Conservation (phyloP, 2,797 vertebrate genomes). For the Pangasius macronema region DNA sequence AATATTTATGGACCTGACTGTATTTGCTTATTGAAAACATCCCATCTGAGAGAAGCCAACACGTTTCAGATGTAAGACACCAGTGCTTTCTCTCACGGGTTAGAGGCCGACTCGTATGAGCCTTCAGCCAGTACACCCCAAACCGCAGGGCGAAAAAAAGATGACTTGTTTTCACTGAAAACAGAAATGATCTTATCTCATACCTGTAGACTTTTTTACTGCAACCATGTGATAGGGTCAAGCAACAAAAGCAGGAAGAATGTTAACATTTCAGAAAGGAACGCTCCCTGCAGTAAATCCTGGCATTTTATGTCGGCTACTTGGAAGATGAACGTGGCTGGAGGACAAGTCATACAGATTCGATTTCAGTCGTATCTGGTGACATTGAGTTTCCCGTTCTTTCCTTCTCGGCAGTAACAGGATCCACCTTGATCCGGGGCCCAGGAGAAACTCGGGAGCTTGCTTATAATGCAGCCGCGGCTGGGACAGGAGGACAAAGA, state of each 20-base stretch:
- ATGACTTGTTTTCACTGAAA: conserved; percentile 19
- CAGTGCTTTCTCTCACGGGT: not conserved
- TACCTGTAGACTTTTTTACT: conserved; percentile 9
- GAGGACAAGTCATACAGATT: conserved; percentile 77
- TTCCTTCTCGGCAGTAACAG: conserved; percentile 74
- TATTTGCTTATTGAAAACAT: not conserved
- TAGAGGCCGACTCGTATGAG: not conserved
- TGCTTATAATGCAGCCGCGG: conserved; percentile 59
- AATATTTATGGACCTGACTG: too few species aligned
- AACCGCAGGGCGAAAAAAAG: not conserved
- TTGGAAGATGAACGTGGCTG: conserved; percentile 37
- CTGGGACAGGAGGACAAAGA: conserved; percentile 48
- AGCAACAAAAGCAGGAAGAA: not conserved
- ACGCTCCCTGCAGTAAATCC: conserved; percentile 57
- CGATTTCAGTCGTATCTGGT: conserved; percentile 81
- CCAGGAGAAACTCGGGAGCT: conserved; percentile 70
- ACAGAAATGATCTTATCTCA: conserved; percentile 31
- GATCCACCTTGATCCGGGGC: conserved; percentile 72
- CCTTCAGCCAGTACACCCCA: not conserved
- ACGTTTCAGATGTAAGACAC: not conserved
- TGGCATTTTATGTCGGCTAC: conserved; percentile 66
- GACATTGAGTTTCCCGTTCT: conserved; percentile 65
- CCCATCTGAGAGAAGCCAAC: too few species aligned
- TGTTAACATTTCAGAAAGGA: conserved; percentile 27
- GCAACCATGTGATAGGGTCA: conserved; percentile 8